Conservation (phyloP, 2,113 vertebrate species). For the Varanus komodoensis region DNA sequence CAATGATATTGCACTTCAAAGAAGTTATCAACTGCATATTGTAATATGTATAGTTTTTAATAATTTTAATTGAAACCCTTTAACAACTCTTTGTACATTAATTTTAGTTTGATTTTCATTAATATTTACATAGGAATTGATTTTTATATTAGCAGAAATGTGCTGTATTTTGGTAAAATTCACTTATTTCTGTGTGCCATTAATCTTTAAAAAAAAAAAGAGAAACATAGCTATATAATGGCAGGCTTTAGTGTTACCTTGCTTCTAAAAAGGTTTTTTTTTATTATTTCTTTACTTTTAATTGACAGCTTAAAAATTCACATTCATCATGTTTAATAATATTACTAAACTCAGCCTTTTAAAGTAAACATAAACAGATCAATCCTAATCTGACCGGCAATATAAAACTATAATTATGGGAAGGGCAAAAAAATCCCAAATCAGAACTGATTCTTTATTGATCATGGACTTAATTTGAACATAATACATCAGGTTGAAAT, state of each 20-base stretch:
- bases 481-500: conserved; percentile 65
- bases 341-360: conserved; percentile 68
- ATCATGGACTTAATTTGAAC: conserved; percentile 60
- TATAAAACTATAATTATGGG: conserved; percentile 57
- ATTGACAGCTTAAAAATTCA: conserved; percentile 64
- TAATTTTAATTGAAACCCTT: conserved; percentile 84
- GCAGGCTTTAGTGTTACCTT: conserved; percentile 70
- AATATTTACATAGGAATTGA: conserved; percentile 82
- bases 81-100: conserved; percentile 85
- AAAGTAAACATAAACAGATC: conserved; percentile 66
- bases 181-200: conserved; percentile 77
- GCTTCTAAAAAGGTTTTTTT: conserved; percentile 56
- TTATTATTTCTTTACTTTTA: conserved; percentile 68
- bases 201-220: conserved; percentile 74
- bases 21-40: conserved; percentile 77
- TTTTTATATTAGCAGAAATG: conserved; percentile 82
- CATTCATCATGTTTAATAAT: conserved; percentile 61
- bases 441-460: conserved; percentile 71
- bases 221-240: conserved; percentile 75
- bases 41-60: conserved; percentile 80
- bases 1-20: conserved; percentile 79
- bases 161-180: conserved; percentile 86
- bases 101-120: conserved; percentile 80
- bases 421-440: conserved; percentile 64
- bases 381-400: conserved; percentile 62